Conservation (phyloP, 92 coral and sea anemone genomes). For the Epizoanthus ramosus region DNA sequence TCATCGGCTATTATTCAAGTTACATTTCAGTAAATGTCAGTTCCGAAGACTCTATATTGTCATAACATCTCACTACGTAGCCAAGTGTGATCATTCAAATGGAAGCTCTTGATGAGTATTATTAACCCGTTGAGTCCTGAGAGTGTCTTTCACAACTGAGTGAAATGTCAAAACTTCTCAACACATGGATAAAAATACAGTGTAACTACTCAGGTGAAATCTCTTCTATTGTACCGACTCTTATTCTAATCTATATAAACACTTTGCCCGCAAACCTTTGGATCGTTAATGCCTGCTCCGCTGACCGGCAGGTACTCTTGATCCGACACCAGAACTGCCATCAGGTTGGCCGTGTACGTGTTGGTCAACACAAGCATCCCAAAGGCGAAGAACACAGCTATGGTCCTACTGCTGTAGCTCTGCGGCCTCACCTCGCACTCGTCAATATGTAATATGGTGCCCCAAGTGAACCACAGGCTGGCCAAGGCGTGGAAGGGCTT, state of each 20-base stretch:
- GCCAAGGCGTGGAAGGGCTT: constrained; percentile 61
- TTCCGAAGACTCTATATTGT: too few species aligned
- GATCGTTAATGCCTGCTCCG: constrained; percentile 60
- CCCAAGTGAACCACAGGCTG: constrained; percentile 73
- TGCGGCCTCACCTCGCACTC: constrained; percentile 65
- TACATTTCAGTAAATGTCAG: too few species aligned
- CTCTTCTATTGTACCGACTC: neutral
- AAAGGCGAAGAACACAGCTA: constrained; percentile 73
- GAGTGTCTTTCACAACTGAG: too few species aligned
- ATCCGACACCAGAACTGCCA: constrained; percentile 73
- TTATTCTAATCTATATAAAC: neutral
- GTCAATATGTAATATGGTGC: constrained; percentile 61
- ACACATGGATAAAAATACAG: neutral
- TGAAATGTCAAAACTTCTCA: too few species aligned
- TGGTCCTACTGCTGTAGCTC: constrained; percentile 63
- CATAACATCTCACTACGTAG: too few species aligned
- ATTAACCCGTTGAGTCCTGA: too few species aligned
- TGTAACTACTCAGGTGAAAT: neutral
- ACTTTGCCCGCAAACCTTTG: constrained; percentile 45
- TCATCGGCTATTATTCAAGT: too few species aligned
- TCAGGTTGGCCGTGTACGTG: constrained; percentile 77
- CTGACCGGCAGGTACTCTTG: constrained; percentile 52
- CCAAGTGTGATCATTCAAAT: too few species aligned
- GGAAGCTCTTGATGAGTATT: too few species aligned
- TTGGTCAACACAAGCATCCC: constrained; percentile 70